These are phyloP conservation scores for Brenthis hecate DNA, from an alignment of 2,888 invertebrate species.

Conservation along the genomic window DNA sequence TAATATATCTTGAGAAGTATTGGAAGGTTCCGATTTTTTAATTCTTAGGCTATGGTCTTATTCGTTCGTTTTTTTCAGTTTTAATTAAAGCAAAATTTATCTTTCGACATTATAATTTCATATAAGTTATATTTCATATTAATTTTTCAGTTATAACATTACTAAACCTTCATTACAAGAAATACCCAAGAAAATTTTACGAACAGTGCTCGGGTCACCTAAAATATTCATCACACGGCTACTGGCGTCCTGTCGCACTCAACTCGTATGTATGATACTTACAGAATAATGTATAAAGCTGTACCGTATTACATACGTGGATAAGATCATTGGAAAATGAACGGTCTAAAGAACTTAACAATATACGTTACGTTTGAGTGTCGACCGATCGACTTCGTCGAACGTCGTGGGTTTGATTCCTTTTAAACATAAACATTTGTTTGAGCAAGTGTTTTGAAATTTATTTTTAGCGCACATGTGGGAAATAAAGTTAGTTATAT, in stretches of 20 bases:
- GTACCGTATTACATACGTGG: slow-evolving; percentile 28
- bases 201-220: slow-evolving; percentile 47
- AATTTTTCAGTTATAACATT: not conserved
- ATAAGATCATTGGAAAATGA: slow-evolving; percentile 14
- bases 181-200: slow-evolving; percentile 26
- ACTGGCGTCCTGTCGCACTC: slow-evolving; percentile 53
- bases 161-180: slow-evolving; percentile 1
- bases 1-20: no score
- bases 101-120: no score
- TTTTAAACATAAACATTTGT: no score
- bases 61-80: no score
- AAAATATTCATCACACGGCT: slow-evolving; percentile 59
- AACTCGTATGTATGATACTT: slow-evolving; percentile 53
- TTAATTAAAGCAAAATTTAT: no score
- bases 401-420: no score
- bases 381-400: no score
- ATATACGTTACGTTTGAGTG: not conserved
- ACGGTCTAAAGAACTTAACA: slow-evolving; percentile 21
- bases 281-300: slow-evolving; percentile 61
- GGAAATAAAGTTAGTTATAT: no score
- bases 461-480: no score
- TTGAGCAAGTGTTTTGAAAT: no score
- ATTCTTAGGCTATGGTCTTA: no score
- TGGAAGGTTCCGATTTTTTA: no score
- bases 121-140: not conserved